phyloP scores from a whole-genome alignment of 2,888 invertebrate species.

The Tetheella fluctuosa region DNA sequence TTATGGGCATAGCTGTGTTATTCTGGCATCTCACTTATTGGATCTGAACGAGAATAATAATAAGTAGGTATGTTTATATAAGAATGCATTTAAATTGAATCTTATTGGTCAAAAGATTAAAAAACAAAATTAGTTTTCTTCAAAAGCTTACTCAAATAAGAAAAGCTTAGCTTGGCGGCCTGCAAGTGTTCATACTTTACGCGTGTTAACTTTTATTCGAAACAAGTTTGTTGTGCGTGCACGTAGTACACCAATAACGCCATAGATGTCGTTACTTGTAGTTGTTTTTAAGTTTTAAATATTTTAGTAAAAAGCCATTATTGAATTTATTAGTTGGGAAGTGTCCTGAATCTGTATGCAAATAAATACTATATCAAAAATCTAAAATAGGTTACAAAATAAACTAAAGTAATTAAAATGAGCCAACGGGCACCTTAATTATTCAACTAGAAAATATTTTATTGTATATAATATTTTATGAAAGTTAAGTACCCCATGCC shows the following conservation, averaged over 20 bases:
- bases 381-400: too few relatives aligned
- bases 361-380: too few relatives aligned
- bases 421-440: too few relatives aligned
- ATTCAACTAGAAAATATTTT: too few relatives aligned
- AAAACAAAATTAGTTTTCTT: neutral
- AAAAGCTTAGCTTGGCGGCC: neutral
- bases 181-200: neutral
- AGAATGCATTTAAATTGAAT: neutral
- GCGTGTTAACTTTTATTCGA: conserved; percentile 24
- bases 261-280: conserved; percentile 48
- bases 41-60: neutral
- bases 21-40: too few relatives aligned
- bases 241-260: conserved; percentile 31
- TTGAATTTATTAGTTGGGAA: too few relatives aligned
- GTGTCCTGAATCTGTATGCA: too few relatives aligned
- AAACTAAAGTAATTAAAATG: too few relatives aligned
- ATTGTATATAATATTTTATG: too few relatives aligned
- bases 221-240: conserved; percentile 29
- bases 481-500: too few relatives aligned
- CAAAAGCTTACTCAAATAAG: neutral
- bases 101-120: neutral
- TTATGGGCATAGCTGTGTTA: too few relatives aligned
- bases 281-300: conserved; percentile 20
- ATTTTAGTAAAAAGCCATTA: neutral
- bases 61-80: neutral